Evolutionary conservation across 2,888 invertebrate species (phyloP).

Genomic region (Mellilla xanthometata): DNA sequence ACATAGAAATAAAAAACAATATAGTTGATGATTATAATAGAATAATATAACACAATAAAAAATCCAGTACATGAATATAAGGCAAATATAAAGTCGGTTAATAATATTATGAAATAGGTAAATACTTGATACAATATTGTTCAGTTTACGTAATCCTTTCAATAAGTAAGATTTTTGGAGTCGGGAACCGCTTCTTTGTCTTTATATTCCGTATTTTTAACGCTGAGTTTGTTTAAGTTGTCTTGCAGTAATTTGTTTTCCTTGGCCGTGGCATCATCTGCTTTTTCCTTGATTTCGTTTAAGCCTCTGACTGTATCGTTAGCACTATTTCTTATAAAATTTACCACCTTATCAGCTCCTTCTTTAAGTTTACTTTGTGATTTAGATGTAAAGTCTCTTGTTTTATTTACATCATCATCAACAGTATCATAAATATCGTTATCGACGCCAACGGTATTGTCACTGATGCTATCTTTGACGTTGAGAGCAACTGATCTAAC

Average conservation of each 20-base stretch:
- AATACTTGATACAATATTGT: too few species aligned
- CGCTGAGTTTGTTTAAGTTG: neutral
- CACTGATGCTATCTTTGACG: conserved; percentile 2
- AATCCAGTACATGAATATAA: too few species aligned
- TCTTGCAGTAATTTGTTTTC: conserved; percentile 17
- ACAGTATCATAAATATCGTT: conserved; percentile 24
- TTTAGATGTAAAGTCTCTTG: neutral
- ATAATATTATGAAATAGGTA: too few species aligned
- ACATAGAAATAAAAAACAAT: too few species aligned
- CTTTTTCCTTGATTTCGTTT: conserved; percentile 9
- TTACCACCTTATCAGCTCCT: conserved; percentile 3
- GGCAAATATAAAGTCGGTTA: too few species aligned
- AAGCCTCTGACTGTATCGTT: conserved; percentile 1
- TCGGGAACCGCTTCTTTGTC: neutral
- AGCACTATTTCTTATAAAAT: conserved; percentile 1
- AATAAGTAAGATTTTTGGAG: neutral
- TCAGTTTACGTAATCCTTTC: neutral
- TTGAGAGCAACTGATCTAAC: conserved; percentile 7
- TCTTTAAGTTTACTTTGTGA: conserved; percentile 4
- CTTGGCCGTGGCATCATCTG: conserved; percentile 11
- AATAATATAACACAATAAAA: too few species aligned
- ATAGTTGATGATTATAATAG: too few species aligned
- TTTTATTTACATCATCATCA: conserved; percentile 3
- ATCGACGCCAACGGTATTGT: conserved; percentile 1
- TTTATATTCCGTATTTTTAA: neutral